These are phyloP conservation scores for Thumatha senex DNA, from an alignment of 2,888 invertebrate species.

Conservation along the genomic window DNA sequence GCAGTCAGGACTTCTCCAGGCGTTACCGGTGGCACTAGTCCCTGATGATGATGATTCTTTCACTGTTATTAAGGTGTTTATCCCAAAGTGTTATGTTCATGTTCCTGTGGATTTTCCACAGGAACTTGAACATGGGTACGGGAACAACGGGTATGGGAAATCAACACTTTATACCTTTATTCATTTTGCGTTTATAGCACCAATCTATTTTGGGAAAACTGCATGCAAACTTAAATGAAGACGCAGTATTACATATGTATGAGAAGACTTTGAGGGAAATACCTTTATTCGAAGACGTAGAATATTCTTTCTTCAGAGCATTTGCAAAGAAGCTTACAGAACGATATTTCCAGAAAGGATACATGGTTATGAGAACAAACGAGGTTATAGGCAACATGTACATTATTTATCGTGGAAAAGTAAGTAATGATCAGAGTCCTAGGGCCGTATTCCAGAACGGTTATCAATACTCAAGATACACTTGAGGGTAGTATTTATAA, in stretches of 20 bases:
- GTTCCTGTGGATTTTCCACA: no score
- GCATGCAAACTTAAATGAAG: constrained; percentile 81
- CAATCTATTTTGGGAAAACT: constrained; percentile 75
- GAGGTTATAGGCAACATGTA: constrained; percentile 72
- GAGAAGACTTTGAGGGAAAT: constrained; percentile 79
- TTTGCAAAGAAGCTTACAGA: constrained; percentile 76
- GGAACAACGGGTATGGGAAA: no score
- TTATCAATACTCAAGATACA: no score
- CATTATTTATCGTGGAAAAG: constrained; percentile 78
- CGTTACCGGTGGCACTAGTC: no score
- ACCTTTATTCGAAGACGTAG: constrained; percentile 78
- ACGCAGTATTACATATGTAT: constrained; percentile 79
- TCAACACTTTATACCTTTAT: no score
- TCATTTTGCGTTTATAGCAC: constrained; percentile 48
- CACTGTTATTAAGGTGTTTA: no score
- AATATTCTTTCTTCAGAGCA: constrained; percentile 79
- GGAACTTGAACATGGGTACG: no score
- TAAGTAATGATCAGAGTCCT: constrained; percentile 27
- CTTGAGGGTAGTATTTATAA: no score
- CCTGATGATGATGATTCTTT: no score
- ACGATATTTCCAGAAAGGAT: constrained; percentile 73
- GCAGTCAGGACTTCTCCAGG: no score
- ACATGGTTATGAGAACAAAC: constrained; percentile 69
- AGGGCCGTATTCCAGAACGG: no score
- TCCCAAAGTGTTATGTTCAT: no score